Evolutionary conservation across 2,888 invertebrate species (phyloP), one percentile per base, ranked within the genome.

Genomic region (Lithophane leautieri): DNA sequence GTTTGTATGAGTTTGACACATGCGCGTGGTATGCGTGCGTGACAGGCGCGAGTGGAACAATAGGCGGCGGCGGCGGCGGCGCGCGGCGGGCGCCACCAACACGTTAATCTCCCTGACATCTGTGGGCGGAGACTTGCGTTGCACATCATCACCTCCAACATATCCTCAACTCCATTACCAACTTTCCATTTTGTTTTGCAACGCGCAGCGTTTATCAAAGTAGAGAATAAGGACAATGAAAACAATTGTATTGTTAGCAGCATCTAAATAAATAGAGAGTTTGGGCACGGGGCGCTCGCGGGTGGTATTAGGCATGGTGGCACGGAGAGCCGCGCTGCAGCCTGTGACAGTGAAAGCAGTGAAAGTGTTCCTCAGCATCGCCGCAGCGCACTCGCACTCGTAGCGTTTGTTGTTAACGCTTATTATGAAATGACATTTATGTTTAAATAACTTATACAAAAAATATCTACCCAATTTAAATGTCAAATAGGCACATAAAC

Each of bases 251-350:
- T 94, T 94, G 93, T 94, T 93, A 92, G 90, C 91, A 85, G 90
- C 89, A 93, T 92, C 93, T 93, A 94, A 94, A 94, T 94, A 95
- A 96, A 95, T 95, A 96, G 95, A 96, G 95, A 96, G 96, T 92
- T 90, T 89, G 82, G 83, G 86, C 84, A 89, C 84, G 80, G 83
- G 87, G 86, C 88, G 88, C 88, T 88, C 83, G 73, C 74, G 77
- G 88, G 85, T 86, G 88, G 86, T 86, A 89, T 90, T 91, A 89
- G 90, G 90, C 86, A 90, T 89, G 91, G 89, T 84, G 87, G 90
- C 91, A 87, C 90, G 87, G 88, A 93, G 93, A 92, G 89, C 91
- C 91, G 90, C 92, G 89, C 83, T 92, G 92, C 92, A 92, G 90
- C 90, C 91, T 90, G 90, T 87, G 92, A 92, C 90, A 94, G 96